Evolutionary conservation across 2,888 invertebrate genomes (phyloP), one percentile per base, ranked within the genome.

Genomic region (Orgyia antiqua): DNA sequence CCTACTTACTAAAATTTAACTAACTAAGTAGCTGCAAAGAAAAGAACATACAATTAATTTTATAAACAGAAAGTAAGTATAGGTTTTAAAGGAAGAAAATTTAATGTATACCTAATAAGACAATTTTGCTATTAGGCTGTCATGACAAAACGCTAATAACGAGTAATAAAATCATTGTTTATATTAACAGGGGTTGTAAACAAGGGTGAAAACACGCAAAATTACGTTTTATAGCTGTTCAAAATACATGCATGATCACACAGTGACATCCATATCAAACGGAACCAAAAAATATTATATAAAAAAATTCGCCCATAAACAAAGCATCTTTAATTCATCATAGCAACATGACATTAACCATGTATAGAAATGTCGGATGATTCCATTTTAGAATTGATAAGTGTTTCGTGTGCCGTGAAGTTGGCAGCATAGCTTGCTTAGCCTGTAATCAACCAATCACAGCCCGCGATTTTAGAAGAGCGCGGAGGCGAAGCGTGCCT

Each of bases 401-500:
- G 53, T 56, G 45, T 56, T 48, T 47, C 44, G 45, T 29, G 38
- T 42, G 51, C 27, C 39, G 43, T 61, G 79, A 80, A 80, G 82
- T 74, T 56, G 51, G 77, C 58, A 23, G 29, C 69, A 34, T 18
- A 32, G 31, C 3, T 5, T 13, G 4, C 12, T 17, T 38, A 31
- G 37, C 11, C 4, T 4, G 23, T 10, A 10, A 42, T 49, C 45
- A 46, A 59, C 84, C 84, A 84, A 84, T 82, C 62, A 60, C 43
- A 56, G 62, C 31, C 42, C 65, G 36, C 42, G 46, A 29, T 46
- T 31, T 52, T 43, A 44, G 45, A 64, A 58, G 56, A 42, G 66
- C 68, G 84, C 79, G 84, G 84, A 84, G 84, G 84, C 84, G 84
- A 76, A 39, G 58, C 52, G 57, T 43, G 62, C 77, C 70, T 82